Conservation (phyloP, 2,888 invertebrate genomes). For the Sphecodes monilicornis region DNA sequence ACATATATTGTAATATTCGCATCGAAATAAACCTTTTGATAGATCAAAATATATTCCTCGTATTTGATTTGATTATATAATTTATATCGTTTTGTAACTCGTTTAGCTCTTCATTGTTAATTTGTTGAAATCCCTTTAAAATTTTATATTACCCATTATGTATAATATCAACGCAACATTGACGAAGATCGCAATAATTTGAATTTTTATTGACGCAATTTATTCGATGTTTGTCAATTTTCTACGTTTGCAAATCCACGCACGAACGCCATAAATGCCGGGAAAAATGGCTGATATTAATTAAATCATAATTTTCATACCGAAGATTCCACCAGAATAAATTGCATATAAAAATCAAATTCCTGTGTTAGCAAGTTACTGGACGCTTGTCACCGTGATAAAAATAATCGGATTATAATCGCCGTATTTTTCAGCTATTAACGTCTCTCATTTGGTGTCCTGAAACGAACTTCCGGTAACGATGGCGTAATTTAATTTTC, state of each 20-base stretch:
- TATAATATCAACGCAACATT: no score
- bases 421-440: neutral
- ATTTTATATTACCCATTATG: neutral
- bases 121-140: neutral
- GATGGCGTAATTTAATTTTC: neutral
- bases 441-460: neutral
- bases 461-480: constrained; percentile 7
- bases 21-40: neutral
- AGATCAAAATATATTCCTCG: neutral
- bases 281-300: neutral
- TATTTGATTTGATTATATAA: neutral
- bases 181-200: neutral
- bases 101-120: neutral
- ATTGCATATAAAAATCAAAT: neutral
- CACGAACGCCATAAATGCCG: neutral
- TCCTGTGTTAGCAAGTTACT: neutral
- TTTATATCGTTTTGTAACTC: neutral
- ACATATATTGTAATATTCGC: no score
- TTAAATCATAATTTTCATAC: neutral
- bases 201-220: neutral
- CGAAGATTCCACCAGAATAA: neutral
- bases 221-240: neutral
- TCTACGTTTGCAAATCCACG: neutral
- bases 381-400: neutral
- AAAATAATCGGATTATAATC: neutral